Evolutionary conservation across 1,140 invertebrate species (phyloP).

Genomic region (Ostrea edulis): DNA sequence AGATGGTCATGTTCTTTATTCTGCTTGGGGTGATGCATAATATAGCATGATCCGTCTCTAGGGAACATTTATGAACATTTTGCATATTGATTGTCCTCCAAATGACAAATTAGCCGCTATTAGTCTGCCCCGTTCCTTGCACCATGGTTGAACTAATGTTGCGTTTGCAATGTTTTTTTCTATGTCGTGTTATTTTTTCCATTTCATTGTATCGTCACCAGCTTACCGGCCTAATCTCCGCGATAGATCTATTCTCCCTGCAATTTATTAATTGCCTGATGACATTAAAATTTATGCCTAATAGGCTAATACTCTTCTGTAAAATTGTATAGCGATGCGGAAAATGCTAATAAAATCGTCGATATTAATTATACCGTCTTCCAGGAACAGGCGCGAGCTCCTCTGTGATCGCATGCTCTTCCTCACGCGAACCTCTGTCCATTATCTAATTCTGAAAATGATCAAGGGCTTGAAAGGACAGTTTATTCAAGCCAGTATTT

Average conservation of each 20-base stretch:
- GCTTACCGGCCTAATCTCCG: slow-evolving; percentile 28
- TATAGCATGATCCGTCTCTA: background rate
- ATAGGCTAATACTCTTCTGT: slow-evolving; percentile 49
- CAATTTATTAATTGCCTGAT: slow-evolving; percentile 54
- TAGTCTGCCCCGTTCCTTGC: background rate
- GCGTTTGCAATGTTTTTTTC: background rate
- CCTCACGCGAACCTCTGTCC: slow-evolving; percentile 7
- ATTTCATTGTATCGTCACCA: slow-evolving; percentile 28
- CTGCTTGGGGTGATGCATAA: background rate
- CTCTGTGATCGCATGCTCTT: background rate
- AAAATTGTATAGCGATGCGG: slow-evolving; percentile 49
- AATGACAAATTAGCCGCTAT: slow-evolving; percentile 27
- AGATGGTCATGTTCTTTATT: slow-evolving; percentile 2
- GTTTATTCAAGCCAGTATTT: background rate
- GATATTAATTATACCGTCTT: slow-evolving; percentile 43
- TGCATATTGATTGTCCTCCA: slow-evolving; percentile 19
- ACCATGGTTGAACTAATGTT: slow-evolving; percentile 37
- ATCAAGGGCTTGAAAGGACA: slow-evolving; percentile 12
- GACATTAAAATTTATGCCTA: slow-evolving; percentile 43
- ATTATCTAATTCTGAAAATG: slow-evolving; percentile 26
- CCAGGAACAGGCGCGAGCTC: slow-evolving; percentile 4
- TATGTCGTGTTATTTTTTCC: slow-evolving; percentile 25
- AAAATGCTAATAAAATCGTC: slow-evolving; percentile 41
- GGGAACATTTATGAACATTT: slow-evolving; percentile 19
- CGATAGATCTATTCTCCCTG: slow-evolving; percentile 23